These are phyloP conservation scores for Mythimna albipuncta DNA, from an alignment of 2,888 invertebrate species.

Conservation along the genomic window DNA sequence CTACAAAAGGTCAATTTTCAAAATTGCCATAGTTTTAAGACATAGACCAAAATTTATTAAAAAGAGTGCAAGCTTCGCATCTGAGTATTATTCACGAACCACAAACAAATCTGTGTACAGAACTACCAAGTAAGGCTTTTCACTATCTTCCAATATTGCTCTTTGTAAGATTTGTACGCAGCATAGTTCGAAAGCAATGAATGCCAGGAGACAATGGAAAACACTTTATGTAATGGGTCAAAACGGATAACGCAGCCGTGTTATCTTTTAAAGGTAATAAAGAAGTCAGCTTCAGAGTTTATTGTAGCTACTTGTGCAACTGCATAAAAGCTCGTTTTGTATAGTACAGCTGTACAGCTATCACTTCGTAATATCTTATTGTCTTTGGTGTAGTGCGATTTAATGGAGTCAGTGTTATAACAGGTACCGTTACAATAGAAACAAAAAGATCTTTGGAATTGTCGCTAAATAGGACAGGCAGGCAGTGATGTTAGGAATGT, in stretches of 20 bases:
- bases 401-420: slow-evolving; percentile 22
- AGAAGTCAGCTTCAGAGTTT: slow-evolving; percentile 81
- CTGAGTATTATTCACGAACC: not conserved
- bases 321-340: slow-evolving; percentile 66
- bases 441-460: slow-evolving; percentile 13
- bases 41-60: not conserved
- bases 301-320: slow-evolving; percentile 81
- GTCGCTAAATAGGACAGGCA: not conserved
- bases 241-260: slow-evolving; percentile 80
- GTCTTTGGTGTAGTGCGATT: slow-evolving; percentile 36
- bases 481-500: slow-evolving; percentile 2
- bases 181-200: slow-evolving; percentile 65
- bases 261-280: slow-evolving; percentile 85
- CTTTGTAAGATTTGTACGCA: slow-evolving; percentile 61
- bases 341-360: slow-evolving; percentile 47
- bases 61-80: not conserved
- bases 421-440: slow-evolving; percentile 18
- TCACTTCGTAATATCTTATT: slow-evolving; percentile 54
- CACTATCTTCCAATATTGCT: slow-evolving; percentile 51
- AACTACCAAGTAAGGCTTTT: slow-evolving; percentile 33
- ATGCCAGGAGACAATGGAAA: slow-evolving; percentile 78
- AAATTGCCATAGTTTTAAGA: not conserved
- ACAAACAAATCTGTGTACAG: slow-evolving; percentile 36
- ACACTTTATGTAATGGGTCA: slow-evolving; percentile 85
- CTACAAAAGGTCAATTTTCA: not conserved